phyloP scores from a whole-genome alignment of 2,797 vertebrate genomes.

The Micropoecilia bifurca region DNA sequence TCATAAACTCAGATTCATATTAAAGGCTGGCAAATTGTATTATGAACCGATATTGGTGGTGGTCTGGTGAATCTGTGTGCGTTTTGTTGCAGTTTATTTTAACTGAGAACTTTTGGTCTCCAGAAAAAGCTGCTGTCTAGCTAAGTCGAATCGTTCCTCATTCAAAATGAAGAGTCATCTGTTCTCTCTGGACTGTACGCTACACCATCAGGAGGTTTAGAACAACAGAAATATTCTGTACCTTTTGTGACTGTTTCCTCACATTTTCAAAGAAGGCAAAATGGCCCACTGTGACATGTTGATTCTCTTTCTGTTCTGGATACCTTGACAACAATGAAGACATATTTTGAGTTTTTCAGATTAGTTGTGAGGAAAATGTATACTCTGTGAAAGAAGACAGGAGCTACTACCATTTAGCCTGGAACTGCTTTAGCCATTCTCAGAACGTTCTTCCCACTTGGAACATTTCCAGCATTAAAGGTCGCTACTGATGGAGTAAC shows the following conservation, averaged over 20 bases:
- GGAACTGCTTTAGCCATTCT: neutral
- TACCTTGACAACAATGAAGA: neutral
- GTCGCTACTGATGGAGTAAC: neutral
- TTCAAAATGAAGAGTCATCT: neutral
- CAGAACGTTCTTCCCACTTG: neutral
- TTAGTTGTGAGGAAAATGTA: neutral
- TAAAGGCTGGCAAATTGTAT: conserved; percentile 72
- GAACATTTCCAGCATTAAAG: neutral
- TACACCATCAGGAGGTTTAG: neutral
- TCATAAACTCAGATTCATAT: conserved; percentile 66
- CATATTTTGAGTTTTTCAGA: neutral
- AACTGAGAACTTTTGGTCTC: neutral
- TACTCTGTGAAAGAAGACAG: neutral
- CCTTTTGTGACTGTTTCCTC: neutral
- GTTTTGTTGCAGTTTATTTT: conserved; percentile 1
- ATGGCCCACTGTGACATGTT: neutral
- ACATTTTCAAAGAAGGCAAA: neutral
- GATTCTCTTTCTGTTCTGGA: neutral
- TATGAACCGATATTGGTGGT: conserved; percentile 45
- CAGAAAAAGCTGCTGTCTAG: neutral
- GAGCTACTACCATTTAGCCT: too few species aligned
- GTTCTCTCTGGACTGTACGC: neutral
- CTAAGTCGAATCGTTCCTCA: neutral
- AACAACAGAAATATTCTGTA: neutral
- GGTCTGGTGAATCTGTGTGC: conserved; percentile 34